Base-by-base conservation (phyloP, 2,888 invertebrate genomes). In the Ophion ventricosus region DNA sequence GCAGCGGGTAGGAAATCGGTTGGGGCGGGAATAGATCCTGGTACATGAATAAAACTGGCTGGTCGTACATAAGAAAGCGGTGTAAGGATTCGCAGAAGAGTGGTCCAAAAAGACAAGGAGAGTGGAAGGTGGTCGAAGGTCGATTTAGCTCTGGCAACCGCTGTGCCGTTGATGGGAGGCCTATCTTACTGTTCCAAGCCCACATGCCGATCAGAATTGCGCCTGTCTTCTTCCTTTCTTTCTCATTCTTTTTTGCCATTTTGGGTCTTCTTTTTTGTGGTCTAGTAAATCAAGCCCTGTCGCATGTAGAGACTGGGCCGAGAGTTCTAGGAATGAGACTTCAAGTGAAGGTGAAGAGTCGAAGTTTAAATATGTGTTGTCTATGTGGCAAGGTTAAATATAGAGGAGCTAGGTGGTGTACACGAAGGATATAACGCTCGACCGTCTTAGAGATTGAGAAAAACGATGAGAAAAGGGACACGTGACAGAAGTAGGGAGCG, bases 21-120 rank as follows among this genome's bases (percentile, higher is more conserved):
- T 87, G 87, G 88, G 89, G 90, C 87, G 90, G 90, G 90, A 91
- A 91, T 91, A 87, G 91, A 91, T 88, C 88, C 86, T 86, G 86
- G 87, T 89, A 87, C 87, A 87, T 87, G 87, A 85, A 85, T 88
- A 89, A 75, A 75, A 66, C 77, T 78, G 74, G 87, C 90, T 1
- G 49, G 17, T 49, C 88, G 87, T 87, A 90, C 89, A 90, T 85
- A 64, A 69, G 74, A 74, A 57, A 70, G 70, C 54, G 66, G 43
- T n/a, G 43, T 29, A 43, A 20, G n/a, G 49, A 69, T 8, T 43
- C 40, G 59, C 59, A 64, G 70, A 54, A 61, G 59, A 66, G 72
- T 75, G 63, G 35, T 77, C 76, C 86, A 85, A 84, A 82, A 87
- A 85, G 86, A 87, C 84, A 87, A 87, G 83, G 87, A 86, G 86